Evolutionary conservation across 2,113 vertebrate genomes (phyloP), one percentile per base, ranked within the genome.

Genomic region (Carollia perspicillata): DNA sequence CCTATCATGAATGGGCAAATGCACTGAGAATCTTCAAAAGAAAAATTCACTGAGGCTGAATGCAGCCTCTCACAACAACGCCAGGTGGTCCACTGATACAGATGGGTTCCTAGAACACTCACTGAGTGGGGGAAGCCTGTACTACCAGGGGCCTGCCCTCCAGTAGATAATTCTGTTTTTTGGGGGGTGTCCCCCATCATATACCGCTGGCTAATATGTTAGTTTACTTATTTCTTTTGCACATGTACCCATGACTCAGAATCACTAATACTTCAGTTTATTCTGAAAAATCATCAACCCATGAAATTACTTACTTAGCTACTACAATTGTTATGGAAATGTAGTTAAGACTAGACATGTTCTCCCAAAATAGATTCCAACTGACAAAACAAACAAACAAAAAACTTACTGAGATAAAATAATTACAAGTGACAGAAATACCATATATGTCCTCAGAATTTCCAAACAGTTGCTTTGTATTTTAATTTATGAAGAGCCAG

Each of bases 401-500:
- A n/a, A n/a, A n/a, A n/a, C 49, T 79, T 69, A 89, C 1, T 22
- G 47, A 93, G 63, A 33, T n/a, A 68, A 49, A 78, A 83, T 71
- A 87, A 63, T 47, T 68, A 3, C 23, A 86, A 93, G 55, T 44
- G 47, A 83, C 2, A 93, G 42, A 72, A 55, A 71, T 14, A 95
- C 37, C 28, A 26, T 69, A 55, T 85, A 53, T 5, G 11, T 74
- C 23, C 28, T 93, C 58, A 80, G 22, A 72, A 84, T 81, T 85
- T 74, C 77, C 74, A 96, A 89, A 84, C 0, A 93, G 49, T 49
- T 78, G 75, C 30, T 96, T 79, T 68, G 80, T 83, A 51, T 68
- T 96, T 95, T 97, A 89, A 98, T 97, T 71, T 77, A 97, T n/a
- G 68, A 98, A 77, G 90, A 98, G 65, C 37, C 95, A 97, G 72